A percentile compares a stretch with the other conserved stretches of the same genome.
Conservation (phyloP, 2,888 invertebrate species). For the Pristionchus mayeri region DNA sequence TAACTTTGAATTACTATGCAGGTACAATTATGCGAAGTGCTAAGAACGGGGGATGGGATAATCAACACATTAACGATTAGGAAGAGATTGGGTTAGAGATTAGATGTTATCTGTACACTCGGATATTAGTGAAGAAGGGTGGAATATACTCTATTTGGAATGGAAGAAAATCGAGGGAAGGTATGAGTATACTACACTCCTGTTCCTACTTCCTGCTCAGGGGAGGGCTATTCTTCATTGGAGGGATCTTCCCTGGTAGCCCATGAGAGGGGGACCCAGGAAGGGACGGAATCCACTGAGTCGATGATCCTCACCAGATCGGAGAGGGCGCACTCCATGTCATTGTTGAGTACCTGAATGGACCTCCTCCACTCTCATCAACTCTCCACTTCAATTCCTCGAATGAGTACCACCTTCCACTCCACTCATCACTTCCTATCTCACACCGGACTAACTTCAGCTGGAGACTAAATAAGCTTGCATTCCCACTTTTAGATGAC, state of each 20-base stretch:
- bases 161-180: neutral
- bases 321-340: slow-evolving; percentile 88
- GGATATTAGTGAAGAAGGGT: neutral
- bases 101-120: neutral
- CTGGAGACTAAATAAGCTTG: too few relatives aligned
- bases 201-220: neutral
- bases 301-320: slow-evolving; percentile 87
- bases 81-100: neutral
- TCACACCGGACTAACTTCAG: too few relatives aligned
- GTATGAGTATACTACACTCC: too few relatives aligned
- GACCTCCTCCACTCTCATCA: neutral
- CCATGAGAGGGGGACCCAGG: slow-evolving; percentile 97
- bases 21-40: slow-evolving; percentile 40
- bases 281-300: slow-evolving; percentile 90
- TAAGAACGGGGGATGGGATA: neutral
- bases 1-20: slow-evolving; percentile 37
- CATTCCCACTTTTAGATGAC: too few relatives aligned
- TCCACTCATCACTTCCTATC: too few relatives aligned
- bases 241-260: slow-evolving; percentile 50
- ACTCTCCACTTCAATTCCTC: too few relatives aligned
- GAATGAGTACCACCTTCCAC: too few relatives aligned
- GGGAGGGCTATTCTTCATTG: too few relatives aligned
- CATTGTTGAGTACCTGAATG: slow-evolving; percentile 85
- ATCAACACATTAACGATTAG: slow-evolving; percentile 27
- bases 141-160: slow-evolving; percentile 9